Evolutionary conservation across 35 echinoderm and acorn worm species (phyloP), one percentile per base, ranked within the genome.

Genomic region (Heliocidaris erythrogramma): DNA sequence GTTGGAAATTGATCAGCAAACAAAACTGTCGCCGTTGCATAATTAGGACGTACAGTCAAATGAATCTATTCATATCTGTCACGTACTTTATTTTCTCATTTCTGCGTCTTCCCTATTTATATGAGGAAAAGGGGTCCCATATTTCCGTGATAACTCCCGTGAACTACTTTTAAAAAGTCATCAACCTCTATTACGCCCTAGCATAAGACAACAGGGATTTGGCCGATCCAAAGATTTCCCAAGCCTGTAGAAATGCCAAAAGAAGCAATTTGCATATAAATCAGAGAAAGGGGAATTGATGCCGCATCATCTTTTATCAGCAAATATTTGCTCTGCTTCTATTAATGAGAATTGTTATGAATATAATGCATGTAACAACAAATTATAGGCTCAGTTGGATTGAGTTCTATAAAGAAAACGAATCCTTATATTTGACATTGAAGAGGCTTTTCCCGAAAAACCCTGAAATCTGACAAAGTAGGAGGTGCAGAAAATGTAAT

Each of bases 251-350:
- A 78, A 78, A 78, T 78, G 7, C 65, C 21, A 21, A 24, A 78
- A 78, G 65, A 78, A 78, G 21, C 65, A 78, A 78, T 78, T 78
- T 78, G 18, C 65, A 78, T 78, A 78, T 78, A 78, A 78, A 78
- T 78, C 65, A 78, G 17, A 11, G 11, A 78, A 78, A 78, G 65
- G 18, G 18, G 7, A 78, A 78, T n/a, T 27, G 65, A 78, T 78
- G 65, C 5, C 5, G 65, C 65, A 78, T 69, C 61, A 69, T 78
- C 27, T 78, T n/a, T 78, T 18, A 78, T 27, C 65, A 78, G 65
- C 21, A 78, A 78, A 78, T n/a, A 78, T 78, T 78, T 78, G 18
- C 21, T 78, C 65, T 78, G 65, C 65, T 78, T 78, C 27, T 78
- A 7, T 4, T 27, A 78, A 78, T 78, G 27, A 78, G 21, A 56